Evolutionary conservation across 2,113 vertebrate genomes (phyloP).

Genomic region (Copsychus sechellarum): DNA sequence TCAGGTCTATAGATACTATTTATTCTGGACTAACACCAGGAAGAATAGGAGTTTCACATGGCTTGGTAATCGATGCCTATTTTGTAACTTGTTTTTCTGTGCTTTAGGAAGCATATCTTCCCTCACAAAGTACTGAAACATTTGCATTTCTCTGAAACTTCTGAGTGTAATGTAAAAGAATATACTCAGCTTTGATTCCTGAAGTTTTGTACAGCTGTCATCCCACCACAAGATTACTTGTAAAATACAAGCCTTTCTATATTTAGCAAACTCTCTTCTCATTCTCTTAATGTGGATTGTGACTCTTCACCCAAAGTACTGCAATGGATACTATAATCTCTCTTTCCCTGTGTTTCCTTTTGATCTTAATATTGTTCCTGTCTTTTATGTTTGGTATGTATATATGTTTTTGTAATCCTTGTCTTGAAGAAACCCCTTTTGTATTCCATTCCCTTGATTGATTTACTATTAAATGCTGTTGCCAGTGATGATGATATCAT

Average conservation of each 20-base stretch:
- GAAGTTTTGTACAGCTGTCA: neutral
- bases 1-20: neutral
- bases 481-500: neutral
- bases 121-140: neutral
- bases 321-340: neutral
- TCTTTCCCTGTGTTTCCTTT: neutral
- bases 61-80: neutral
- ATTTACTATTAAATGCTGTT: conserved; percentile 60
- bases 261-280: neutral
- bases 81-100: conserved; percentile 5
- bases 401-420: conserved; percentile 54
- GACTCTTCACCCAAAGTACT: neutral
- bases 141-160: neutral
- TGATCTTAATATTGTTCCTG: neutral
- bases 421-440: conserved; percentile 25
- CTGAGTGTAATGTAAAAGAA: neutral
- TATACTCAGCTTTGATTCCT: neutral
- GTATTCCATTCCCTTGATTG: conserved; percentile 10
- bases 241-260: neutral
- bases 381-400: conserved; percentile 44
- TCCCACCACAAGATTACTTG: neutral
- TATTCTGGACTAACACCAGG: neutral
- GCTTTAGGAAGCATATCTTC: conserved; percentile 11
- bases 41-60: neutral
- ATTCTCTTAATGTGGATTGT: neutral